Evolutionary conservation across 2,888 invertebrate genomes (phyloP), one percentile per base, ranked within the genome.

Genomic region (Erebia aethiops): DNA sequence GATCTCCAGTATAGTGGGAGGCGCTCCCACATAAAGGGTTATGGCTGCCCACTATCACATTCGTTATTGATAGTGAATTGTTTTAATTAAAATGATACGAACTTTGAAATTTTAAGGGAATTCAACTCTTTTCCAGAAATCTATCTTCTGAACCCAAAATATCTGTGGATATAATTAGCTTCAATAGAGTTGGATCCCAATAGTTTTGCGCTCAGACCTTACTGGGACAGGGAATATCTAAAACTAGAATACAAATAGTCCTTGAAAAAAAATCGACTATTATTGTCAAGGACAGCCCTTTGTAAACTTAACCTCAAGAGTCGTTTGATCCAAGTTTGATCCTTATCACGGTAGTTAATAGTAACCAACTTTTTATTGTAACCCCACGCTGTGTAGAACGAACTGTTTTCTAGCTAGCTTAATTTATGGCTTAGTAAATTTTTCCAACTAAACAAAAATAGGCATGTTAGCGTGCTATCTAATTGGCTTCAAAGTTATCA

Each of bases 381-480:
- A 61, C 43, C 51, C 14, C 60, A 61, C 41, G 57, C n/a, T 46
- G 41, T 56, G 18, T 21, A 52, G 13, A n/a, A 58, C 54, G 21
- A 56, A 56, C 18, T 11, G 54, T 41, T 56, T n/a, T 49, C 10
- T 26, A n/a, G n/a, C 21, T 46, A 26, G 21, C 57, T 67, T 13
- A 11, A 56, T 43, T 13, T 49, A 21, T 11, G 8, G 9, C 35
- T 43, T 11, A 16, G 41, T 64, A 71, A 43, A 10, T 61, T 76
- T 75, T 74, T 73, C 74, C 72, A 18, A 46, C 18, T 7, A 61
- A 61, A 61, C 74, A 77, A 78, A 41, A 43, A 67, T 56, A 18
- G 18, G 63, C 49, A 66, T 11, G 26, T 14, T 73, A 67, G 74
- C 60, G 68, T 75, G 68, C 51, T 65, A 54, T 68, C 14, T 21